phyloP scores from a whole-genome alignment of 2,888 invertebrate genomes.

The Tetanocera ferruginea region DNA sequence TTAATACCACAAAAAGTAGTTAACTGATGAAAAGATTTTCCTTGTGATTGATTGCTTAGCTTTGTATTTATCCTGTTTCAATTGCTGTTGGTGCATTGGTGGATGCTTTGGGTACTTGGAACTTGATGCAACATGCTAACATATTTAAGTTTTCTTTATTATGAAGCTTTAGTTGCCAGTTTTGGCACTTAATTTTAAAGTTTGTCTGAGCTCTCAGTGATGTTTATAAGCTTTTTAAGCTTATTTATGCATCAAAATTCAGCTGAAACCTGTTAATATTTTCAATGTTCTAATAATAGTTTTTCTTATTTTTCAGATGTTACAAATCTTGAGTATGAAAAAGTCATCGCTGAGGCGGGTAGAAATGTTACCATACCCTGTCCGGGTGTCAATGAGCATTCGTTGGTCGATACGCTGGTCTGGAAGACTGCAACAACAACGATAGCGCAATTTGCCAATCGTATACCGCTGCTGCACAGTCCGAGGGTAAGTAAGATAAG shows the following conservation, averaged over 20 bases:
- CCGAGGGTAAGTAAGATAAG: constrained; percentile 65
- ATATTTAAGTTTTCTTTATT: not conserved
- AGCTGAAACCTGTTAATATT: not conserved
- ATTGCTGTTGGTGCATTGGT: constrained; percentile 26
- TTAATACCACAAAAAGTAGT: not conserved
- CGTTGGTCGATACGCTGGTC: constrained; percentile 75
- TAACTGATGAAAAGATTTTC: constrained; percentile 27
- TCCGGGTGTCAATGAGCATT: constrained; percentile 78
- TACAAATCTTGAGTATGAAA: constrained; percentile 73
- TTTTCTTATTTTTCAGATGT: constrained; percentile 71
- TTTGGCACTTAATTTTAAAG: not conserved
- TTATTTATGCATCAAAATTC: not conserved
- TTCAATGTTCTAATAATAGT: not conserved
- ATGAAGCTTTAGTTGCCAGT: not conserved
- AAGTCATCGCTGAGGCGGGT: constrained; percentile 75
- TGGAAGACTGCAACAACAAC: constrained; percentile 72
- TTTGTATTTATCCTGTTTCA: constrained; percentile 47
- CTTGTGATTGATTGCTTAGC: constrained; percentile 31
- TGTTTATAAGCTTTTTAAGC: not conserved
- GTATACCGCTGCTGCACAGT: constrained; percentile 69
- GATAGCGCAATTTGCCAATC: constrained; percentile 70
- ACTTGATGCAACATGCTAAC: not conserved
- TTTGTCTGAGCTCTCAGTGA: not conserved
- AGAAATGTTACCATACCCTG: constrained; percentile 77
- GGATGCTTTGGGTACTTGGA: not conserved